Percentiles rank a stretch among this genome's conserved stretches.
phyloP scores from a whole-genome alignment of 2,113 vertebrate species.

The Enhydra lutris region DNA sequence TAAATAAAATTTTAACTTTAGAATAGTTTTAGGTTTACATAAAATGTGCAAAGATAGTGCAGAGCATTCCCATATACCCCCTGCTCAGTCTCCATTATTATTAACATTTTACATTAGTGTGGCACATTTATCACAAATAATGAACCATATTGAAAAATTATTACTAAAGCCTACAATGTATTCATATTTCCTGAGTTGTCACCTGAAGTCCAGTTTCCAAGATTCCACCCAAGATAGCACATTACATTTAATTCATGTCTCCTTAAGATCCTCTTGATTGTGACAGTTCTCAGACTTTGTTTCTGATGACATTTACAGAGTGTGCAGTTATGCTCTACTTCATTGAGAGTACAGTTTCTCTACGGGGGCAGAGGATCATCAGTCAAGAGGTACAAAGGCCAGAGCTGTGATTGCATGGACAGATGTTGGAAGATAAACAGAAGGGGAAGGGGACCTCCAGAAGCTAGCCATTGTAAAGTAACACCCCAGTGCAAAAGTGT shows the following conservation, averaged over 20 bases:
- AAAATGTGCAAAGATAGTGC: neutral
- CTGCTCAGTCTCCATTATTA: neutral
- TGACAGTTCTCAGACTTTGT: neutral
- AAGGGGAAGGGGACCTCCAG: too few relatives aligned
- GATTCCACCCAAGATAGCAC: neutral
- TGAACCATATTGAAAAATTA: neutral
- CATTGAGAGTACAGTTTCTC: neutral
- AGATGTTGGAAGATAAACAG: too few relatives aligned
- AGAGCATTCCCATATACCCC: neutral
- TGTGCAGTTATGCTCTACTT: neutral
- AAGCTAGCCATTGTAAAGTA: too few relatives aligned
- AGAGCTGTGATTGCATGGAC: too few relatives aligned
- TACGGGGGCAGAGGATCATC: too few relatives aligned
- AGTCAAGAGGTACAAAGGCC: too few relatives aligned
- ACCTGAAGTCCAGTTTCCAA: neutral
- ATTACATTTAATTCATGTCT: neutral
- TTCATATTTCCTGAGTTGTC: neutral
- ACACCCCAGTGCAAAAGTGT: too few relatives aligned
- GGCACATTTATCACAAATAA: neutral
- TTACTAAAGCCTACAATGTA: neutral
- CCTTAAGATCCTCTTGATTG: neutral
- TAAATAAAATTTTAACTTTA: neutral
- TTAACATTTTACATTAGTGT: neutral
- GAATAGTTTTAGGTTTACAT: neutral
- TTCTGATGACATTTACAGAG: neutral